Evolutionary conservation across 2,797 vertebrate species (phyloP).

Genomic region (Adelosebastes latens): DNA sequence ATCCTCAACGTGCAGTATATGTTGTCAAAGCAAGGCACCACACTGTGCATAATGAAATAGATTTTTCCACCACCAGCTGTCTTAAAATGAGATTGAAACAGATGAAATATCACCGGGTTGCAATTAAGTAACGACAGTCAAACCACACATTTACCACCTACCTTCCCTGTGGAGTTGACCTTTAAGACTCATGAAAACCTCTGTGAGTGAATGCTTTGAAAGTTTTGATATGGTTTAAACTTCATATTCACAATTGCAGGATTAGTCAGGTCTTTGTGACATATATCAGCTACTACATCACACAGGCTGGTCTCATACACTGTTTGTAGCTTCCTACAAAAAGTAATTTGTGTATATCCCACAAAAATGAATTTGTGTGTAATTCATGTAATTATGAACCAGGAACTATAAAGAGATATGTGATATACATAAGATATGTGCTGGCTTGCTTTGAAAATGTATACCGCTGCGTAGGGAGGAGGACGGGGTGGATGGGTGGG

Average conservation of each 20-base stretch:
- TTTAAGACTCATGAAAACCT: conserved; percentile 10
- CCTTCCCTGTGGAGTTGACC: conserved; percentile 1
- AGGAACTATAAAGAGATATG: too few species aligned
- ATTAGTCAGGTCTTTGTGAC: neutral
- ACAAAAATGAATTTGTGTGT: too few species aligned
- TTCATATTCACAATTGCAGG: conserved; percentile 20
- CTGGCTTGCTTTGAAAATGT: too few species aligned
- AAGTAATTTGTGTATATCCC: too few species aligned
- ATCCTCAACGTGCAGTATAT: conserved; percentile 25
- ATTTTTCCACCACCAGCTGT: conserved; percentile 24
- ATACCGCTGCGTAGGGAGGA: too few species aligned
- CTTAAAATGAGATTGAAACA: conserved; percentile 39
- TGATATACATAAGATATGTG: too few species aligned
- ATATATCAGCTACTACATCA: neutral
- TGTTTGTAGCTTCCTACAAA: rapidly evolving
- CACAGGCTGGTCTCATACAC: neutral
- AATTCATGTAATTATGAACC: too few species aligned
- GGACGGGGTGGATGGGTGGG: too few species aligned
- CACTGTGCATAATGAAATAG: conserved; percentile 26
- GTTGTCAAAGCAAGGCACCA: conserved; percentile 22
- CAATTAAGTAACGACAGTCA: conserved; percentile 44
- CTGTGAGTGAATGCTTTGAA: conserved; percentile 38
- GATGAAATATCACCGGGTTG: conserved; percentile 34
- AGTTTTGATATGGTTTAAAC: conserved; percentile 34
- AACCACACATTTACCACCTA: conserved; percentile 36